A percentile compares a stretch with the other conserved stretches of the same genome.
Evolutionary conservation across 2,113 vertebrate species (phyloP).

Genomic region (Chionis minor): DNA sequence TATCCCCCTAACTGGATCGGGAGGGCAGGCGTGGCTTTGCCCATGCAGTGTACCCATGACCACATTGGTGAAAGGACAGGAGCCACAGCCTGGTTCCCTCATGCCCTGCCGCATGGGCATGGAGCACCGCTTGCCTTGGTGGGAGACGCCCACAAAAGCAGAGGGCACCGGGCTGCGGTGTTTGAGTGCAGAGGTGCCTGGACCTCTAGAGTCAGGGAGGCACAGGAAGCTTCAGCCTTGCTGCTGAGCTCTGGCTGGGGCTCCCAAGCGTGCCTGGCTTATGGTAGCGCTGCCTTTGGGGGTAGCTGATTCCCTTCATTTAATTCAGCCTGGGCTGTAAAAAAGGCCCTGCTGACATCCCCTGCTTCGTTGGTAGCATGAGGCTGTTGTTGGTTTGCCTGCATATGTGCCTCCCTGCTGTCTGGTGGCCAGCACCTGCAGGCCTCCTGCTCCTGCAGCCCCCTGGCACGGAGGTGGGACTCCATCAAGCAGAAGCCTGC

Average conservation of each 20-base stretch:
- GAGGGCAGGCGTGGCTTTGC: neutral
- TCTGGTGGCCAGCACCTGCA: neutral
- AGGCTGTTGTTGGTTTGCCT: neutral
- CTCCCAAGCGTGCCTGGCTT: neutral
- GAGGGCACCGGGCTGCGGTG: neutral
- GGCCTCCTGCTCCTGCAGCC: neutral
- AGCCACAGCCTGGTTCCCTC: accelerated
- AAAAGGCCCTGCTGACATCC: neutral
- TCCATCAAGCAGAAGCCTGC: neutral
- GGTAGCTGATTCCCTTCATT: accelerated
- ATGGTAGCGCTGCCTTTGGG: neutral
- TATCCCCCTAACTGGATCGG: neutral
- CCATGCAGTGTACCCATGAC: neutral
- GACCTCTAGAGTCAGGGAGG: neutral
- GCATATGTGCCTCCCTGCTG: accelerated
- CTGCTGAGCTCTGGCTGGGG: neutral
- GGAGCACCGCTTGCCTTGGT: neutral
- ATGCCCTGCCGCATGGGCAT: accelerated
- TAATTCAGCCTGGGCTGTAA: neutral
- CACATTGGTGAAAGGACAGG: accelerated
- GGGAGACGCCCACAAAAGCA: neutral
- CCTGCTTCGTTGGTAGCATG: accelerated
- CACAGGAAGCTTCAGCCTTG: neutral
- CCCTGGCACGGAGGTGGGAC: neutral
- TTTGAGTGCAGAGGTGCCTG: neutral